Conservation (phyloP, 2,797 vertebrate genomes). For the Aldrovandia affinis region DNA sequence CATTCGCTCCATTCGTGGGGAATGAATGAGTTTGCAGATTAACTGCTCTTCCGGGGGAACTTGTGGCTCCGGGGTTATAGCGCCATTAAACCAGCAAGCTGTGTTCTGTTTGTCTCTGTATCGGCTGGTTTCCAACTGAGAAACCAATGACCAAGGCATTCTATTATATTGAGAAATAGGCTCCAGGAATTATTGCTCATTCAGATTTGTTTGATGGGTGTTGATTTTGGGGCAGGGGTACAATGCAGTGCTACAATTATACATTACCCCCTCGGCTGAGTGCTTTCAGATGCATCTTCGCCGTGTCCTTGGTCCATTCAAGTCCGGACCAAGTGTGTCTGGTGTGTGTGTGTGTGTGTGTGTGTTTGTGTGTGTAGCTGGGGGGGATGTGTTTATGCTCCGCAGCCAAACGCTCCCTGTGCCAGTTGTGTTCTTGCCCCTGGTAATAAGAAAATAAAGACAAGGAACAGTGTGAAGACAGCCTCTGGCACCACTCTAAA, state of each 20-base stretch:
- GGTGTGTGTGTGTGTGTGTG: not conserved
- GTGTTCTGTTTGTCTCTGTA: not conserved
- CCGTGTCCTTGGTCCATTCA: constrained; percentile 63
- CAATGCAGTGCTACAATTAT: not conserved
- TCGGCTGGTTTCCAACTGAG: not conserved
- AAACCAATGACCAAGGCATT: not conserved
- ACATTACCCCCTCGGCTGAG: not conserved
- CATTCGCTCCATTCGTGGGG: not conserved
- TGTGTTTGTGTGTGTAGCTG: not conserved
- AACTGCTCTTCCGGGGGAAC: constrained; percentile 11
- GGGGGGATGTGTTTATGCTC: constrained; percentile 51
- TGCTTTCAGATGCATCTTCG: constrained; percentile 28
- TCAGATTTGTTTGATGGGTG: constrained; percentile 10
- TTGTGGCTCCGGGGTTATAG: not conserved
- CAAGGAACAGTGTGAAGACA: constrained; percentile 1
- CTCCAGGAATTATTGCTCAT: not conserved
- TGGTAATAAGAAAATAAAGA: constrained; percentile 57
- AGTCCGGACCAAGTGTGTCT: constrained; percentile 28
- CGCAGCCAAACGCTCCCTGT: constrained; percentile 61
- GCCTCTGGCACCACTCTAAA: constrained; percentile 25
- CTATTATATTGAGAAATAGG: not conserved
- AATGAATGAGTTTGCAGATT: constrained; percentile 35
- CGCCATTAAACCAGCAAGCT: not conserved
- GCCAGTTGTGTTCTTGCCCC: constrained; percentile 48
- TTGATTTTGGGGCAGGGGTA: constrained; percentile 44